These are phyloP conservation scores for Onychostruthus taczanowskii DNA, from an alignment of 2,113 vertebrate species.

Conservation along the genomic window DNA sequence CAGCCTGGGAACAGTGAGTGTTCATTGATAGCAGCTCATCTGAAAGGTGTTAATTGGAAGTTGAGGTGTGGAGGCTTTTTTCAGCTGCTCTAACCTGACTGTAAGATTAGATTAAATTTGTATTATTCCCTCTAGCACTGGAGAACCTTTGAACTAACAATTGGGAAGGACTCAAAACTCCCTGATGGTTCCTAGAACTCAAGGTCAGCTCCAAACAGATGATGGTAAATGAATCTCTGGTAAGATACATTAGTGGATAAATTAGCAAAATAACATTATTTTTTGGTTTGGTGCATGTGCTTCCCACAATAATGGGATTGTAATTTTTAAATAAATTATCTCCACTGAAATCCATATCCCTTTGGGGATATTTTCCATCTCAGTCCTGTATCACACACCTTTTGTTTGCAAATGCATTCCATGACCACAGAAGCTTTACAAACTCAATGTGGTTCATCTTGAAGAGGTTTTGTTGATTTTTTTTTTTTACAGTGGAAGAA, in stretches of 20 bases:
- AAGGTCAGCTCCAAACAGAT: neutral
- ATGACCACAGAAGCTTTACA: accelerated
- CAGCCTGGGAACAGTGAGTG: accelerated
- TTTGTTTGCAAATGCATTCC: neutral
- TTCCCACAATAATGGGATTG: neutral
- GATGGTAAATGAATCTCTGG: neutral
- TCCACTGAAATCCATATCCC: neutral
- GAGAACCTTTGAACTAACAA: neutral
- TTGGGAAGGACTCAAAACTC: neutral
- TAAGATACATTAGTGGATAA: neutral
- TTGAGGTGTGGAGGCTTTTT: neutral
- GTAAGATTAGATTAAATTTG: neutral
- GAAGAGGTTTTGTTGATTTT: neutral
- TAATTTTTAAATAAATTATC: neutral
- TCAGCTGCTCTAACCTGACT: neutral
- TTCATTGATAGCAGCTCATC: neutral
- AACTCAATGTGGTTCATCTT: neutral
- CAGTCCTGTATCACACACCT: neutral
- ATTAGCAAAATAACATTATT: neutral
- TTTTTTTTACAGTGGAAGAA: neutral
- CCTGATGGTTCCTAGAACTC: neutral
- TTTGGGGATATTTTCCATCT: neutral
- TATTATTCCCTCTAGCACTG: neutral
- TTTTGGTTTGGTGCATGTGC: neutral
- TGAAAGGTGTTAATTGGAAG: conserved; percentile 23